Percentiles rank a stretch among this genome's conserved stretches.
Evolutionary conservation across 2,113 vertebrate species (phyloP).

Genomic region (Rattus norvegicus): GRCr8 NC_086039.1:126971501-126972000

Average conservation of each 20-base stretch:
- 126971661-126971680: slow-evolving; percentile 41
- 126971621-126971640: slow-evolving; percentile 41
- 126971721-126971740: not conserved
- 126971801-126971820: slow-evolving; percentile 9
- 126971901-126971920: slow-evolving; percentile 46
- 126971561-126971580: not conserved
- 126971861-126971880: not conserved
- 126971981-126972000: not conserved
- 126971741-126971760: slow-evolving; percentile 42
- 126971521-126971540: not conserved
- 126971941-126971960: slow-evolving; percentile 1
- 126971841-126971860: not conserved
- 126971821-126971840: slow-evolving; percentile 19
- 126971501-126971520: slow-evolving; percentile 50
- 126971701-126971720: not conserved
- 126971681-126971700: slow-evolving; percentile 7
- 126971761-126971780: not conserved
- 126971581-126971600: slow-evolving; percentile 37
- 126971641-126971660: slow-evolving; percentile 44
- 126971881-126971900: not conserved
- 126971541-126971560: slow-evolving; percentile 20
- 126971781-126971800: not conserved
- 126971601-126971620: slow-evolving; percentile 13
- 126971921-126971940: slow-evolving; percentile 7
- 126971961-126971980: slow-evolving; percentile 26